phyloP scores from a whole-genome alignment of 2,797 vertebrate species.

The Peromyscus aztecus region DNA sequence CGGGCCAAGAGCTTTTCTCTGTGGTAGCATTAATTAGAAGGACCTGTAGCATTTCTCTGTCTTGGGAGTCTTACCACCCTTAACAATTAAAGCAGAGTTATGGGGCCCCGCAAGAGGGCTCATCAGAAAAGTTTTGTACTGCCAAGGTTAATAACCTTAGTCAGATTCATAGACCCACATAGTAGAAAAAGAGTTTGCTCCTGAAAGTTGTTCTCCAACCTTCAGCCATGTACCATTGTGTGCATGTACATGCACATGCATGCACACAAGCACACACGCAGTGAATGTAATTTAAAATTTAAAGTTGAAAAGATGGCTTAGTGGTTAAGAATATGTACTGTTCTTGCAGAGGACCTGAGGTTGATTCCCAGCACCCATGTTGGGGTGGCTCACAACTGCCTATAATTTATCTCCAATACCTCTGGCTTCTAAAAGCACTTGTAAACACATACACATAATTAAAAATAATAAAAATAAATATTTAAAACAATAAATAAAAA shows the following conservation, averaged over 20 bases:
- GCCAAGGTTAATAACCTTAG: neutral
- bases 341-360: neutral
- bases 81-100: neutral
- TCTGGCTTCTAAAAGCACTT: neutral
- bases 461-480: neutral
- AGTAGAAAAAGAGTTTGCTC: neutral
- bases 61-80: neutral
- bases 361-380: neutral
- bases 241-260: neutral
- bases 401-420: neutral
- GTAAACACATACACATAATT: neutral
- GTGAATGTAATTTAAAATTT: neutral
- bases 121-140: neutral
- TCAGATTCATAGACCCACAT: neutral
- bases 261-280: no score
- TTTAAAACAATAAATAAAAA: neutral
- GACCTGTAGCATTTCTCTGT: neutral
- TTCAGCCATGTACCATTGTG: neutral
- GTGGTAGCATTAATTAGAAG: conserved; percentile 51
- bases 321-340: neutral
- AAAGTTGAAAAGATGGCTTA: neutral
- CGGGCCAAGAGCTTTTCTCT: conserved; percentile 33
- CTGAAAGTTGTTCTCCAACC: neutral
- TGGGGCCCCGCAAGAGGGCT: neutral
- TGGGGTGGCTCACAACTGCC: neutral